phyloP scores from a whole-genome alignment of 1,140 invertebrate genomes.

The Hyles euphorbiae region DNA sequence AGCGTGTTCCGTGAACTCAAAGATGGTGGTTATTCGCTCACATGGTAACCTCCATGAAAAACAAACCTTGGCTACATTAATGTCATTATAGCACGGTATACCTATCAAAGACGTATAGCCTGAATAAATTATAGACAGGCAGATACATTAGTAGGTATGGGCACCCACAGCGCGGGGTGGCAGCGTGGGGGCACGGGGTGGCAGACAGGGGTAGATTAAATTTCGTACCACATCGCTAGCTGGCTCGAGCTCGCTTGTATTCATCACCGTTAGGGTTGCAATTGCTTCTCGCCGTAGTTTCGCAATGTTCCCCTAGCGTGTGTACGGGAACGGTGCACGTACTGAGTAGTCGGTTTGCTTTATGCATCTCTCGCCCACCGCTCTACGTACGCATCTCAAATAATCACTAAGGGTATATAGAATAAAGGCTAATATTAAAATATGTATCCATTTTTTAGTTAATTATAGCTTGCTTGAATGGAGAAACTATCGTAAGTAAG shows the following conservation, averaged over 20 bases:
- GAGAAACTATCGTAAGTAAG: no score
- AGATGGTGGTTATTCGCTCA: slow-evolving; percentile 27
- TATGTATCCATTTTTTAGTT: no score
- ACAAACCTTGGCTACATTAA: slow-evolving; percentile 27
- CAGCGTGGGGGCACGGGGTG: slow-evolving; percentile 23
- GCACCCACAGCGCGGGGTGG: slow-evolving; percentile 5
- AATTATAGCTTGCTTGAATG: no score
- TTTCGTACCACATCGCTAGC: slow-evolving; percentile 55
- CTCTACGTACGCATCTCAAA: no score
- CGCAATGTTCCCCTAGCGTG: slow-evolving; percentile 11
- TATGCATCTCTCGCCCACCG: no score
- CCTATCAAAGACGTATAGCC: slow-evolving; percentile 20
- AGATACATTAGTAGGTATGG: slow-evolving; percentile 5
- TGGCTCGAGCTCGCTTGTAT: slow-evolving; percentile 52
- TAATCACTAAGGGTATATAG: no score
- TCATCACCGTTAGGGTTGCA: slow-evolving; percentile 60
- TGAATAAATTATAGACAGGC: slow-evolving; percentile 37
- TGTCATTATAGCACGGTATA: slow-evolving; percentile 6
- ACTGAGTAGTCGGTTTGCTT: no score
- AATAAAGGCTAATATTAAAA: no score
- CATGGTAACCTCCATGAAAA: slow-evolving; percentile 50
- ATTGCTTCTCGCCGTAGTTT: slow-evolving; percentile 42
- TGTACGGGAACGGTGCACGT: background rate
- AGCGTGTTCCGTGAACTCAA: slow-evolving; percentile 33
- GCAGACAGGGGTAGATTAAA: slow-evolving; percentile 67